Base-by-base conservation (phyloP, 2,888 invertebrate genomes). In the Timema cristinae region DNA sequence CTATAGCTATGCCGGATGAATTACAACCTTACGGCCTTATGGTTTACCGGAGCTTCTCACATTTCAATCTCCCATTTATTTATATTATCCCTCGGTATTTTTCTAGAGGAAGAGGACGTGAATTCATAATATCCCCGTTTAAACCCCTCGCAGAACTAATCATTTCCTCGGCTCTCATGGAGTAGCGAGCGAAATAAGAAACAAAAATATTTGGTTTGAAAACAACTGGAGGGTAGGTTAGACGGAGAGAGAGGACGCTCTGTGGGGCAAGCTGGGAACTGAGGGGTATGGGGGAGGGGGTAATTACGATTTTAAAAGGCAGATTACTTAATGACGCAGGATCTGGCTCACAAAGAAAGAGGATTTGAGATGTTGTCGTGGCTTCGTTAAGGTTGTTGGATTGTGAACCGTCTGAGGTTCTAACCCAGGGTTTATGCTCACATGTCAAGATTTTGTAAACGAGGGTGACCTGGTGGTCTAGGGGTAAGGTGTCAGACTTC, bases 121-220 rank as follows among this genome's bases (percentile, higher is more conserved):
- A 71, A 71, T 71, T 71, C 71, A 71, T 71, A 71, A 71, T 71
- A 71, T 68, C 67, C 71, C 63, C 63, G 32, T 32, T 32, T 71
- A 71, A 71, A 71, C 52, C 71, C 16, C 16, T 63, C 13, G 63
- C 63, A 8, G 10, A 63, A 63, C 63, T 63, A 32, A 63, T 63
- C 63, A 32, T 48, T 32, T 47, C 63, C 63, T 9, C 16, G 32
- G 56, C 56, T 8, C 56, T 32, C 59, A 13, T 8, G 10, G 13
- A 32, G 15, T 59, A n/a, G 16, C 59, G 59, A 32, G 32, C 59
- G 59, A 59, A 59, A 59, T 59, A 59, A 59, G 63, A 63, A 63
- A 63, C 63, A 63, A 63, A 63, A 63, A 63, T 63, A 63, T 63
- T 63, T 63, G 16, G 47, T 47, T 8, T 63, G 63, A 63, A 63